A percentile compares a stretch with the other conserved stretches of the same genome.
Evolutionary conservation across 1,140 invertebrate genomes (phyloP).

Genomic region (Drosophila equinoxialis): DNA sequence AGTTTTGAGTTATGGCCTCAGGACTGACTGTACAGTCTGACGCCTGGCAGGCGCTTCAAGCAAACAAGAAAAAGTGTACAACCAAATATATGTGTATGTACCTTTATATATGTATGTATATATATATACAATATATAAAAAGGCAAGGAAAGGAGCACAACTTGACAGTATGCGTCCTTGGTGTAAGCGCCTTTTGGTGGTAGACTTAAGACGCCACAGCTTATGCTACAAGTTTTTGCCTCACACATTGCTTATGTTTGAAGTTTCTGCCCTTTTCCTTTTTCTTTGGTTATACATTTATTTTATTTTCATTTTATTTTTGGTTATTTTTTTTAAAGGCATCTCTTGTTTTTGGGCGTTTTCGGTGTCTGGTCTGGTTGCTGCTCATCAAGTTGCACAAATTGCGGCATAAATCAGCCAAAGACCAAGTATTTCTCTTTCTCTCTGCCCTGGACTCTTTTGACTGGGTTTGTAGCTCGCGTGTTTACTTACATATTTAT

Average conservation of each 20-base stretch:
- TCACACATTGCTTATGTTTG: slow-evolving; percentile 33
- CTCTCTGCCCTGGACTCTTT: slow-evolving; percentile 42
- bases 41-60: slow-evolving; percentile 37
- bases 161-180: slow-evolving; percentile 59
- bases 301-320: slow-evolving; percentile 17
- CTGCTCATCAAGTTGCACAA: slow-evolving; percentile 66
- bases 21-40: slow-evolving; percentile 42
- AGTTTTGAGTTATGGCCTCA: slow-evolving; percentile 54
- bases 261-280: slow-evolving; percentile 24
- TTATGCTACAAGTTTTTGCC: slow-evolving; percentile 59
- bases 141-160: slow-evolving; percentile 19
- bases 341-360: slow-evolving; percentile 28
- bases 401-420: slow-evolving; percentile 75
- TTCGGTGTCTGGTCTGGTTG: slow-evolving; percentile 20
- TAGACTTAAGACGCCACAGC: slow-evolving; percentile 50
- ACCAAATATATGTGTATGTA: slow-evolving; percentile 35
- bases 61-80: slow-evolving; percentile 33
- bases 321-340: slow-evolving; percentile 7
- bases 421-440: slow-evolving; percentile 54
- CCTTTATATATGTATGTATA: too few relatives aligned
- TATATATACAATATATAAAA: not conserved
- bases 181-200: slow-evolving; percentile 16
- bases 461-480: slow-evolving; percentile 26
- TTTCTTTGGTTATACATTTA: slow-evolving; percentile 14
- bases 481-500: slow-evolving; percentile 25